Percentiles rank a stretch among this genome's conserved stretches.
Conservation (phyloP, 2,888 invertebrate species). For the Drosophila borborema region DNA sequence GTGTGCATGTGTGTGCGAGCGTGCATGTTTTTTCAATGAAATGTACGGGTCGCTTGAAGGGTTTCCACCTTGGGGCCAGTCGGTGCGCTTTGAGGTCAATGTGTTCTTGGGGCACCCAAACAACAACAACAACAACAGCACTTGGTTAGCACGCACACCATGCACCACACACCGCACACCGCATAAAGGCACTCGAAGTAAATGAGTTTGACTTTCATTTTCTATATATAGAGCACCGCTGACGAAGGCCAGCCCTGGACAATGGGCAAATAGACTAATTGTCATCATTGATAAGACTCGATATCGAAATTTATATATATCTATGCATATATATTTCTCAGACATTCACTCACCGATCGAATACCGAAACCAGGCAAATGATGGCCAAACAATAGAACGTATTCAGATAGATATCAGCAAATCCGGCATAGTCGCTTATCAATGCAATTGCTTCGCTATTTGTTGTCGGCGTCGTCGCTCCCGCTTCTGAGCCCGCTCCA, state of each 20-base stretch:
- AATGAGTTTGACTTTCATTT: slow-evolving; percentile 51
- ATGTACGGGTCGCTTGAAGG: slow-evolving; percentile 49
- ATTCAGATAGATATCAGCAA: slow-evolving; percentile 84
- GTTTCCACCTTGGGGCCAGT: slow-evolving; percentile 48
- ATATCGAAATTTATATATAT: slow-evolving; percentile 2
- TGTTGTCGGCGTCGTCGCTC: slow-evolving; percentile 26
- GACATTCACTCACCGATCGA: slow-evolving; percentile 86
- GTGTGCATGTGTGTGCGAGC: slow-evolving; percentile 7
- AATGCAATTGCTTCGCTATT: slow-evolving; percentile 57
- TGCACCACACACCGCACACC: slow-evolving; percentile 25
- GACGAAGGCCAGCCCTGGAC: slow-evolving; percentile 30
- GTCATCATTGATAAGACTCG: slow-evolving; percentile 10
- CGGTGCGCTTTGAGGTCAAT: slow-evolving; percentile 70
- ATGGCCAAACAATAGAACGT: slow-evolving; percentile 86
- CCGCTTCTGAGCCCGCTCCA: slow-evolving; percentile 24
- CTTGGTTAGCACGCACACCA: slow-evolving; percentile 45
- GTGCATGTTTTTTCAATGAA: slow-evolving; percentile 61
- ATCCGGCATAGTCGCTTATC: slow-evolving; percentile 84
- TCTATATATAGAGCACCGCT: slow-evolving; percentile 53
- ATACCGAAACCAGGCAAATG: slow-evolving; percentile 86
- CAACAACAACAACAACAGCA: slow-evolving; percentile 21
- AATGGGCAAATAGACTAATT: slow-evolving; percentile 44
- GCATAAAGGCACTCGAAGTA: slow-evolving; percentile 39
- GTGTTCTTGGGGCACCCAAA: slow-evolving; percentile 61
- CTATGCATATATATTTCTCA: slow-evolving; percentile 10